phyloP scores from a whole-genome alignment of 2,888 invertebrate genomes.

The Bruchidius siliquastri region DNA sequence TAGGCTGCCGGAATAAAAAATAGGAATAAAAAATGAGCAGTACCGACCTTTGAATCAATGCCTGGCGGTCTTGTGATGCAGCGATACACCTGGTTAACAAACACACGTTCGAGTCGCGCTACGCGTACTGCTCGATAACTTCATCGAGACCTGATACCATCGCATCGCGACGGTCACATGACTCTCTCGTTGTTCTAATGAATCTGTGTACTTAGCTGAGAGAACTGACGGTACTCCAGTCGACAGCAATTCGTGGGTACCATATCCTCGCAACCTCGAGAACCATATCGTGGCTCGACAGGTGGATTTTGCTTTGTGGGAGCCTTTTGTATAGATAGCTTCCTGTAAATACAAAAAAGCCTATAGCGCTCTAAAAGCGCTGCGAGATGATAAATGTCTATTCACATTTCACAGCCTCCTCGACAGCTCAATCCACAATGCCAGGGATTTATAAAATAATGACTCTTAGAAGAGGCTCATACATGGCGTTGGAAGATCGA shows the following conservation, averaged over 20 bases:
- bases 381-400: no score
- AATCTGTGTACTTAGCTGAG: background rate
- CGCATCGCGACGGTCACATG: background rate
- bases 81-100: background rate
- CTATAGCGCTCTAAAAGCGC: no score
- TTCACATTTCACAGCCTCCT: no score
- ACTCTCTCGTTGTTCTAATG: background rate
- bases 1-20: background rate
- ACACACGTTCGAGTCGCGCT: background rate
- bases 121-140: background rate
- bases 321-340: no score
- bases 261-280: no score
- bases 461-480: no score
- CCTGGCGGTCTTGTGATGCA: background rate
- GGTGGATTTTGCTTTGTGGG: no score
- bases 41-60: background rate
- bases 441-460: no score
- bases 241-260: background rate
- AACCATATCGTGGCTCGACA: no score
- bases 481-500: no score
- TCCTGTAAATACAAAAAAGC: no score
- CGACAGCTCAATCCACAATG: no score
- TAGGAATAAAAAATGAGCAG: background rate
- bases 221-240: background rate
- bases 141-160: background rate